phyloP scores from a whole-genome alignment of 2,888 invertebrate species.

The Morpho deidamia region DNA sequence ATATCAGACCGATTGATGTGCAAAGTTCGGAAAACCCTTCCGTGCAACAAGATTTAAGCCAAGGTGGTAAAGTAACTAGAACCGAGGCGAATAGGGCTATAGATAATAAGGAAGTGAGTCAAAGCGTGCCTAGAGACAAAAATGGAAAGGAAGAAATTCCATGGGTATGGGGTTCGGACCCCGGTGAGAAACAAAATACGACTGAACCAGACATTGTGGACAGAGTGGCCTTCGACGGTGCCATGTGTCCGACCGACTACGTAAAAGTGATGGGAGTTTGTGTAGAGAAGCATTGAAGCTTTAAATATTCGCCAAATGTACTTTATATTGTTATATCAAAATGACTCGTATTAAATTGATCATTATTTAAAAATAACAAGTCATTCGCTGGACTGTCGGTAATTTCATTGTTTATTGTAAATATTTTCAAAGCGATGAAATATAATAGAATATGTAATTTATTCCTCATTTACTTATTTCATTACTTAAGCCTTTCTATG shows the following conservation, averaged over 20 bases:
- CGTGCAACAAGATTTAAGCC: no score
- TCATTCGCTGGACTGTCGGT: neutral
- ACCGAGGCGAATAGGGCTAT: neutral
- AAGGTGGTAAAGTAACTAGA: neutral
- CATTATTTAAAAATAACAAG: neutral
- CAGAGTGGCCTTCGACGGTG: conserved; percentile 19
- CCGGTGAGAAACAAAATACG: neutral
- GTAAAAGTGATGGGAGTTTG: conserved; percentile 19
- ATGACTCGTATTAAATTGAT: no score
- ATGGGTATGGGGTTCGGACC: conserved; percentile 16
- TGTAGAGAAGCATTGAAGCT: conserved; percentile 9
- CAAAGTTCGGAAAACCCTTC: no score
- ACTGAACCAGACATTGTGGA: conserved; percentile 14
- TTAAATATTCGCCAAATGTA: neutral
- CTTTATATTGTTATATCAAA: neutral
- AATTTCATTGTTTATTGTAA: no score
- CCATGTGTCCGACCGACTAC: conserved; percentile 15
- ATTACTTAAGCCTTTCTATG: no score
- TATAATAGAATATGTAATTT: no score
- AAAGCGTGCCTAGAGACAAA: neutral
- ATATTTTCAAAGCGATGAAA: no score
- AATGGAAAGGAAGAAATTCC: conserved; percentile 9
- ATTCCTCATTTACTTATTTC: no score
- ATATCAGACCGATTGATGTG: neutral
- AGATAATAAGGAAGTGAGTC: neutral